Evolutionary conservation across 1,140 invertebrate species (phyloP).

Genomic region (Drosophila yakuba): DNA sequence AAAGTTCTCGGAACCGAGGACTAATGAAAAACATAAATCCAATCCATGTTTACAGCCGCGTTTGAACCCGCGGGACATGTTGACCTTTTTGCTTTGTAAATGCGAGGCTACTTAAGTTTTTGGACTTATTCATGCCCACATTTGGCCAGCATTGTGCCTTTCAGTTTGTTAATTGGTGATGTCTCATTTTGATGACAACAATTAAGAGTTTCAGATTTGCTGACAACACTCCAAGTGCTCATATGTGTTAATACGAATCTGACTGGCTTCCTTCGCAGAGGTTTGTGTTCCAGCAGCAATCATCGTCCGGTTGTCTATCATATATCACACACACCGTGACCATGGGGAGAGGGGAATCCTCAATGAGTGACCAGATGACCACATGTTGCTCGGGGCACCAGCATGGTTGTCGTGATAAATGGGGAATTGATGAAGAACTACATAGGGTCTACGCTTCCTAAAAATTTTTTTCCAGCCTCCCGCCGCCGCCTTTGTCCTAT

Average conservation of each 20-base stretch:
- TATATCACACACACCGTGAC: constrained; percentile 30
- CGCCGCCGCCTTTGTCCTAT: constrained; percentile 11
- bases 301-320: constrained; percentile 43
- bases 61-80: constrained; percentile 9
- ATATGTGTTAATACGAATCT: neutral
- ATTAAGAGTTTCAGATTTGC: constrained; percentile 41
- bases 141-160: constrained; percentile 16
- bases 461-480: constrained; percentile 14
- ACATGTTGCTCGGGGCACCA: constrained; percentile 35
- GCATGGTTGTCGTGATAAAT: constrained; percentile 41
- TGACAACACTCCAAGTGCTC: constrained; percentile 44
- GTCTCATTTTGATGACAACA: constrained; percentile 45
- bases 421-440: constrained; percentile 30
- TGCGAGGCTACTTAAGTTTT: neutral
- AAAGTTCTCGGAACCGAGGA: constrained; percentile 30
- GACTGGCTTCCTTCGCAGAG: neutral
- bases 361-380: constrained; percentile 37
- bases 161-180: constrained; percentile 30
- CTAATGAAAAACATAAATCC: constrained; percentile 24
- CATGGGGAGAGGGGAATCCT: constrained; percentile 12
- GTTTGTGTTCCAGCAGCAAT: constrained; percentile 23
- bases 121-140: constrained; percentile 23
- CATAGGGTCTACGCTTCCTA: constrained; percentile 14
- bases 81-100: constrained; percentile 19
- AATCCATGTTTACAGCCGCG: constrained; percentile 31